These are phyloP conservation scores for Silurus aristotelis DNA, from an alignment of 2,797 vertebrate genomes.

Conservation along the genomic window DNA sequence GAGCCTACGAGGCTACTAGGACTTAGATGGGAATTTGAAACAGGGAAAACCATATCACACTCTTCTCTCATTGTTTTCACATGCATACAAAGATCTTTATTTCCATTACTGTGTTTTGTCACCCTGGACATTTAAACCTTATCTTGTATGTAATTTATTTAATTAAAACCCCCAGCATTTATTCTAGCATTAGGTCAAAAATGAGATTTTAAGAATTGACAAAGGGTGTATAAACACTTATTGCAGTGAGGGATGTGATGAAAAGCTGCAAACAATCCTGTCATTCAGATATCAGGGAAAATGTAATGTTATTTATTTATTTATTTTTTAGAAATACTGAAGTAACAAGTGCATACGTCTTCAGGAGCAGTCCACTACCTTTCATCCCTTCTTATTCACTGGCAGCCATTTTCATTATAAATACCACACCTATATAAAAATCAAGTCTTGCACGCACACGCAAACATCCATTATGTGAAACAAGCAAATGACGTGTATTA, in stretches of 20 bases:
- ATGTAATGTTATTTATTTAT: conserved; percentile 37
- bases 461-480: conserved; percentile 47
- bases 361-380: conserved; percentile 49
- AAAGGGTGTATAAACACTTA: neutral
- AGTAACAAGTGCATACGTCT: conserved; percentile 73
- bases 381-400: conserved; percentile 52
- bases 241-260: conserved; percentile 49
- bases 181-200: neutral
- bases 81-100: conserved; percentile 23
- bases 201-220: neutral
- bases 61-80: conserved; percentile 51
- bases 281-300: conserved; percentile 65
- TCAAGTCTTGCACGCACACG: conserved; percentile 60
- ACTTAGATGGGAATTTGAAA: conserved; percentile 59
- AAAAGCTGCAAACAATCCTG: conserved; percentile 54
- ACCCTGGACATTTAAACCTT: conserved; percentile 49
- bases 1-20: conserved; percentile 60
- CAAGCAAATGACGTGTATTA: conserved; percentile 55
- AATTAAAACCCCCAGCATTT: conserved; percentile 7
- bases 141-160: neutral
- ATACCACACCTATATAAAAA: conserved; percentile 67
- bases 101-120: conserved; percentile 18
- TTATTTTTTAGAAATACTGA: conserved; percentile 53
- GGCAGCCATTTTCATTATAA: conserved; percentile 70
- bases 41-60: conserved; percentile 49